Percentiles rank a stretch among this genome's conserved stretches.
Evolutionary conservation across 1,140 invertebrate species (phyloP).

Genomic region (Microplitis demolitor): DNA sequence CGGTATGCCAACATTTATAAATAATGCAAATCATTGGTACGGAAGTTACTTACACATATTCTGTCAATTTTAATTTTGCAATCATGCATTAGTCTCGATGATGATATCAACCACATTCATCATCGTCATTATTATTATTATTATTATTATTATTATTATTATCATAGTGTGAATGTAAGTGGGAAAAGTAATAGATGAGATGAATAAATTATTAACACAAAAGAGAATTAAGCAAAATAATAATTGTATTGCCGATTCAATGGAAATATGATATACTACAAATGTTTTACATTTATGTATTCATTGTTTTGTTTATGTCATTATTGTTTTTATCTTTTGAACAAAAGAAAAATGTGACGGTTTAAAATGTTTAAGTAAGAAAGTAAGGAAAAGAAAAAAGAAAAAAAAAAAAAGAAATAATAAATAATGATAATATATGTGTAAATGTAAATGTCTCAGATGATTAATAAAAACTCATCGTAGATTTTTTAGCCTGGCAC

Average conservation of each 20-base stretch:
- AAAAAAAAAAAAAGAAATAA: not conserved
- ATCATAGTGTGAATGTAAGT: too few relatives aligned
- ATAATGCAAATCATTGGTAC: too few relatives aligned
- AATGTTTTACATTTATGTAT: too few relatives aligned
- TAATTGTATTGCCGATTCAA: not conserved
- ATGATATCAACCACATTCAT: too few relatives aligned
- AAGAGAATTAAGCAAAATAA: constrained; percentile 1
- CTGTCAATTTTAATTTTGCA: too few relatives aligned
- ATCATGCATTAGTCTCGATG: too few relatives aligned
- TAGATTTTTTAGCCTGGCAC: constrained; percentile 28
- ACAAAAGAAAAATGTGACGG: not conserved
- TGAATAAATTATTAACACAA: constrained; percentile 1
- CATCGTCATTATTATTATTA: too few relatives aligned
- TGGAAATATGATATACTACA: not conserved
- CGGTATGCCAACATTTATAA: too few relatives aligned
- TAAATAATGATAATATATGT: not conserved
- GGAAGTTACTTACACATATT: too few relatives aligned
- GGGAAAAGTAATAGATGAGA: not conserved
- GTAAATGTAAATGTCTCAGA: constrained; percentile 1
- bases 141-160: too few relatives aligned
- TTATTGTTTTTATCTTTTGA: too few relatives aligned
- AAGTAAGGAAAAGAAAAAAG: not conserved
- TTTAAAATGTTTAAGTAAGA: not conserved
- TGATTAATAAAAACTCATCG: constrained; percentile 23
- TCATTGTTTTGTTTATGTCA: too few relatives aligned